Evolutionary conservation across 1,140 invertebrate species (phyloP).

Genomic region (Anastatus disparis): DNA sequence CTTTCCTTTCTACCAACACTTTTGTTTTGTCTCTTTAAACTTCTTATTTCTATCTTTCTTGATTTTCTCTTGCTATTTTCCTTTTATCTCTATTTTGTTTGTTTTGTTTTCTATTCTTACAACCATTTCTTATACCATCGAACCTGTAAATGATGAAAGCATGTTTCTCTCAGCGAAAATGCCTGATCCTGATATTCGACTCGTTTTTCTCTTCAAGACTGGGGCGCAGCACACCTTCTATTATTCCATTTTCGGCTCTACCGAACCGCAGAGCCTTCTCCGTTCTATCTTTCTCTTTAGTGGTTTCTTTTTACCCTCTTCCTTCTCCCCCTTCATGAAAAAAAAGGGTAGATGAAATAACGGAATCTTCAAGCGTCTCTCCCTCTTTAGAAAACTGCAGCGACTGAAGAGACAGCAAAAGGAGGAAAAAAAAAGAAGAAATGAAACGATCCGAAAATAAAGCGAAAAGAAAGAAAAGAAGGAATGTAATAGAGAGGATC

Average conservation of each 20-base stretch:
- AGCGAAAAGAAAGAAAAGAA: not conserved
- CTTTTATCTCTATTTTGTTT: too few species aligned
- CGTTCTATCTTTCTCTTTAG: not conserved
- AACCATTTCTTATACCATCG: too few species aligned
- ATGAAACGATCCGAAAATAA: not conserved
- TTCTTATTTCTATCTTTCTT: too few species aligned
- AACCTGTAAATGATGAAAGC: not conserved
- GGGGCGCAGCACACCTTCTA: conserved; percentile 45
- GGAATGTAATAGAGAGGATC: conserved; percentile 1
- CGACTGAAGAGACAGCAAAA: too few species aligned
- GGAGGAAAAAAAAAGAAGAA: too few species aligned
- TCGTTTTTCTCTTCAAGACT: too few species aligned
- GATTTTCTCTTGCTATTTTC: too few species aligned
- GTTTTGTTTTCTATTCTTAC: not conserved
- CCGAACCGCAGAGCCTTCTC: not conserved
- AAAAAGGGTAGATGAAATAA: conserved; percentile 27
- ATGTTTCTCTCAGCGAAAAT: conserved; percentile 42
- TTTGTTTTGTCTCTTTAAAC: too few species aligned
- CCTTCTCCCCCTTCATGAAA: too few species aligned
- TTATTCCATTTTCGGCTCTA: conserved; percentile 48
- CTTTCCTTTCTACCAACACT: too few species aligned
- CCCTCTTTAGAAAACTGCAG: not conserved
- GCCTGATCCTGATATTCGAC: conserved; percentile 47
- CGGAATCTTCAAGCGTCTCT: too few species aligned
- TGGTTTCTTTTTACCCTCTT: too few species aligned